Conservation (phyloP, 2,888 invertebrate genomes). For the Hypselothyrea guttata region DNA sequence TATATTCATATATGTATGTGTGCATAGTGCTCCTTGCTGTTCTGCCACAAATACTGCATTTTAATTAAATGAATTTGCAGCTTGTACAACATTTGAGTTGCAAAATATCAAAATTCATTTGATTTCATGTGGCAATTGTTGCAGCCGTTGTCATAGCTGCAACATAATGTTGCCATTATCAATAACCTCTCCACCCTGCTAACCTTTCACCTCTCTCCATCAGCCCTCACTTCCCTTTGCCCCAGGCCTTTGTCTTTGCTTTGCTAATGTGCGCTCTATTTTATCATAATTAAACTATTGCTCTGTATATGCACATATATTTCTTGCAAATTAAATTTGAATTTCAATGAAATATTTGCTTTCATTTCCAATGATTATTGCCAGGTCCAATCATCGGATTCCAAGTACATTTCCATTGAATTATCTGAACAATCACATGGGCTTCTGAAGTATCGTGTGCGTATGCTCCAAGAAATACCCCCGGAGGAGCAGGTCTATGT, state of each 20-base stretch:
- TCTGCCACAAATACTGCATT: constrained; percentile 22
- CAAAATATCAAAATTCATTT: constrained; percentile 31
- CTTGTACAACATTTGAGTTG: constrained; percentile 22
- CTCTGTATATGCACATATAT: background rate
- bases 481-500: constrained; percentile 79
- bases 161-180: constrained; percentile 4
- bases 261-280: no score
- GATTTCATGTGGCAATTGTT: constrained; percentile 26
- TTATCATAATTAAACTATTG: no score
- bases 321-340: constrained; percentile 22
- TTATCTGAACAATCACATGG: constrained; percentile 79
- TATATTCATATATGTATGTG: no score
- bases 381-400: constrained; percentile 81
- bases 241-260: no score
- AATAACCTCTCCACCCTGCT: background rate
- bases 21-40: background rate
- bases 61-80: constrained; percentile 52
- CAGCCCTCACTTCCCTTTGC: background rate
- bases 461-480: constrained; percentile 73
- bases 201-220: background rate
- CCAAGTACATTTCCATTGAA: constrained; percentile 73
- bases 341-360: constrained; percentile 5
- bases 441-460: constrained; percentile 78
- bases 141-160: constrained; percentile 6
- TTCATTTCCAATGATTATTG: constrained; percentile 5